These are phyloP conservation scores for Magallana ariakensis DNA, from an alignment of 1,140 invertebrate species.

Conservation along the genomic window DNA sequence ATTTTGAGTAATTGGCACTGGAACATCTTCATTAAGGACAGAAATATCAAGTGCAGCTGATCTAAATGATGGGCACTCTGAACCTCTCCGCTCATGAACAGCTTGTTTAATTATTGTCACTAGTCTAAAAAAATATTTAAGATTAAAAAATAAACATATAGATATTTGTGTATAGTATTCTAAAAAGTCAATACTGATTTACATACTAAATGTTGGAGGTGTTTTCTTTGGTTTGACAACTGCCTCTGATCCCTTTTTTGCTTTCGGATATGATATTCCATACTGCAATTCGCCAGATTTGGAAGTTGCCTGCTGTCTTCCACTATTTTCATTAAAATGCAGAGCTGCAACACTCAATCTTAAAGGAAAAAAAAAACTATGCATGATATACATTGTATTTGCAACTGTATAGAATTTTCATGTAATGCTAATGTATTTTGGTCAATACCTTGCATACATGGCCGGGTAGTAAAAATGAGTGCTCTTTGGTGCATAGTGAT, in stretches of 20 bases:
- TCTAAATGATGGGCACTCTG: too few relatives aligned
- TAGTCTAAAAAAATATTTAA: too few relatives aligned
- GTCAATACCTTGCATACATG: constrained; percentile 3
- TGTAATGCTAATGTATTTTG: too few relatives aligned
- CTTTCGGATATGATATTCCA: constrained; percentile 30
- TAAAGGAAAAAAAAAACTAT: constrained; percentile 21
- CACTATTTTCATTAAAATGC: constrained; percentile 59
- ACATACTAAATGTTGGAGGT: constrained; percentile 34
- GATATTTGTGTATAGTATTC: too few relatives aligned
- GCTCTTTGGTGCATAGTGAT: constrained; percentile 55
- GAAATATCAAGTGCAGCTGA: too few relatives aligned
- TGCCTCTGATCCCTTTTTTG: constrained; percentile 48
- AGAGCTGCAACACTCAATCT: constrained; percentile 53
- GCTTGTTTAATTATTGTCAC: too few relatives aligned
- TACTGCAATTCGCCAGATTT: constrained; percentile 39
- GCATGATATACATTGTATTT: neutral
- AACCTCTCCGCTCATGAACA: too few relatives aligned
- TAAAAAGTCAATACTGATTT: neutral
- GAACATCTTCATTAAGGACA: too few relatives aligned
- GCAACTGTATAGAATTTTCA: neutral
- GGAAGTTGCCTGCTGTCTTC: constrained; percentile 42
- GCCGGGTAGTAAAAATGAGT: constrained; percentile 35
- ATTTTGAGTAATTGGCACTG: too few relatives aligned
- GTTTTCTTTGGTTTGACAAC: neutral
- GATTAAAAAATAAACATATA: too few relatives aligned